Evolutionary conservation across 1,140 invertebrate genomes (phyloP), one percentile per base, ranked within the genome.

Genomic region (Hypothenemus hampei): DNA sequence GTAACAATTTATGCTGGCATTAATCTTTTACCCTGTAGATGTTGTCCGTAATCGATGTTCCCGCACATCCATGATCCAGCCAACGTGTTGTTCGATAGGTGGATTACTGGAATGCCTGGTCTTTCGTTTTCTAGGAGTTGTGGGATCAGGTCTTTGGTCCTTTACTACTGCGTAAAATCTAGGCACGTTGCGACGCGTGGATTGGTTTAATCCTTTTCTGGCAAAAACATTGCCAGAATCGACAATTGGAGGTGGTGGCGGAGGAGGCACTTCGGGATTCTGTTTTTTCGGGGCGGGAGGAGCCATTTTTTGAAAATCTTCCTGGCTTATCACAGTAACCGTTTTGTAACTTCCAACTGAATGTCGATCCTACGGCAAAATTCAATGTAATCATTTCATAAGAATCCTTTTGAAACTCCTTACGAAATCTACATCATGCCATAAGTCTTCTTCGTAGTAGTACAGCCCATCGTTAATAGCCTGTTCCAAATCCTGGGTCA

Each of bases 141-240:
- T 78, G 40, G 77, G 79, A 77, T 83, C 81, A 44, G 81, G 78
- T 6, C 76, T 69, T 47, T 81, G 78, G 31, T 91, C 87, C 73
- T 95, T 95, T n/a, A 87, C 86, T 4, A 96, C 92, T 1, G 93
- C 92, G 72, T 94, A 98, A 78, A 97, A 98, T 26, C 93, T 77
- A n/a, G 83, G 77, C 11, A 77, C 77, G 61, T 63, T 73, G 69
- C 68, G 69, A 70, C 66, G 75, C 62, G 43, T 24, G 11, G 23
- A 15, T 7, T 13, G 35, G 19, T 43, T 46, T 4, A 33, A 36
- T 33, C 24, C 43, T 15, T 43, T 53, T 36, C 45, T 52, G 16
- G 16, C n/a, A n/a, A n/a, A n/a, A n/a, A n/a, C 39, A 59, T 19
- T 23, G 22, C 7, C 35, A 15, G 2, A 23, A 4, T 15, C 45